Percentiles rank a stretch among this genome's conserved stretches.
Evolutionary conservation across 2,113 vertebrate species (phyloP).

Genomic region (Tretioscincus oriximinensis): DNA sequence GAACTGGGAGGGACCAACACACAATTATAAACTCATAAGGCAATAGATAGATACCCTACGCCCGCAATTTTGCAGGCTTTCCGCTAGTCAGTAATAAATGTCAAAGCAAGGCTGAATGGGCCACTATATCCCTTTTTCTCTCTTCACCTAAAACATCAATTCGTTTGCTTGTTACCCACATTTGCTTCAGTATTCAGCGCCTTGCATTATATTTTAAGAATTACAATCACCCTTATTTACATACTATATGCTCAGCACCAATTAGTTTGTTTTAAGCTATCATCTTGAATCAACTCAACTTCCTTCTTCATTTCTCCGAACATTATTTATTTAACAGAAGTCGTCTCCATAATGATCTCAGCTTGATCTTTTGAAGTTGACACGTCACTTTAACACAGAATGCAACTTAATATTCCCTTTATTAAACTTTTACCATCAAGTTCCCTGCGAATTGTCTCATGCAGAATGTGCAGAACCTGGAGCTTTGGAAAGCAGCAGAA

Average conservation of each 20-base stretch:
- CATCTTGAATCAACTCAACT: slow-evolving; percentile 25
- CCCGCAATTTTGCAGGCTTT: no score
- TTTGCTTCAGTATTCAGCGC: neutral
- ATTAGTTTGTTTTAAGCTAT: neutral
- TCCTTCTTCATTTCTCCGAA: slow-evolving; percentile 35
- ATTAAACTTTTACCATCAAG: slow-evolving; percentile 3
- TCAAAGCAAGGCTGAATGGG: no score
- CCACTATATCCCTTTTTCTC: no score
- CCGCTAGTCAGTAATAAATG: neutral
- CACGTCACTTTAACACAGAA: slow-evolving; percentile 40
- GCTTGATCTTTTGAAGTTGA: slow-evolving; percentile 53
- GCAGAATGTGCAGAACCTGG: slow-evolving; percentile 7
- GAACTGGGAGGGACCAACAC: no score
- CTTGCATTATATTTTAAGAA: neutral
- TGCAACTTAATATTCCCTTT: slow-evolving; percentile 54
- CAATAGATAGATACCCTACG: no score
- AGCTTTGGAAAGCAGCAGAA: slow-evolving; percentile 6
- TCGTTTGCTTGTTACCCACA: neutral
- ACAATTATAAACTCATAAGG: no score
- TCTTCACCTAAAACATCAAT: no score
- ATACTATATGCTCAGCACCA: slow-evolving; percentile 30
- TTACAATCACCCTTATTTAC: slow-evolving; percentile 19
- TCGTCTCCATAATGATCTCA: slow-evolving; percentile 47
- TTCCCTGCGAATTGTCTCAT: slow-evolving; percentile 16
- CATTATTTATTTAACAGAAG: slow-evolving; percentile 65